Conservation (phyloP, 2,797 vertebrate species). For the Tapirus indicus region DNA sequence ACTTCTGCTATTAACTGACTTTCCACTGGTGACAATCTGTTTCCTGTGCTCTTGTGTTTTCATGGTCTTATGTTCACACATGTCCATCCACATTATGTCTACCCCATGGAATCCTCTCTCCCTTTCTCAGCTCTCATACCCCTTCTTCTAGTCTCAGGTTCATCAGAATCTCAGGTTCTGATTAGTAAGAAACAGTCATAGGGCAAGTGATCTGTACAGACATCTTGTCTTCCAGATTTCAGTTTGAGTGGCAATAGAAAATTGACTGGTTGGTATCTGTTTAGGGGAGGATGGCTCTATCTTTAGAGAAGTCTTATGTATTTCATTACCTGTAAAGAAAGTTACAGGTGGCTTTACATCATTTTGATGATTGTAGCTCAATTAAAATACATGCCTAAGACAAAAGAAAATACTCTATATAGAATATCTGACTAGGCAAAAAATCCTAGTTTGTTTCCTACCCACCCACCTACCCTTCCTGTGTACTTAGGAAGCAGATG, state of each 20-base stretch:
- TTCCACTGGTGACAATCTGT: not conserved
- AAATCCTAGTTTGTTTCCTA: not conserved
- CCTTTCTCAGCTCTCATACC: not conserved
- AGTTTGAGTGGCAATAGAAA: not conserved
- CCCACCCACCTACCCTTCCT: not conserved
- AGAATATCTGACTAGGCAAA: not conserved
- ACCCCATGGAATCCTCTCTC: not conserved
- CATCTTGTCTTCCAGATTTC: not conserved
- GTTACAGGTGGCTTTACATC: not conserved
- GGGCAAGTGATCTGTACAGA: not conserved
- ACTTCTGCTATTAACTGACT: not conserved
- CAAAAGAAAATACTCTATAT: not conserved
- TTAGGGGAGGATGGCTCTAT: not conserved
- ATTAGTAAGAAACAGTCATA: not conserved
- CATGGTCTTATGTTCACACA: not conserved
- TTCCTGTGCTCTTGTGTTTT: not conserved
- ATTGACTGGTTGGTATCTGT: not conserved
- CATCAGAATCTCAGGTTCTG: not conserved
- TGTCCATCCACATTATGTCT: not conserved
- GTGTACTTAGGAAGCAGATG: not conserved
- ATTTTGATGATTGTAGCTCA: not conserved
- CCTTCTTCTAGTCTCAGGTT: not conserved
- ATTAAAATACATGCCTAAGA: not conserved
- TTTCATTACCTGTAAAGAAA: not conserved
- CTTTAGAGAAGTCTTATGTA: not conserved